phyloP scores from a whole-genome alignment of 2,888 invertebrate genomes.

The Acleris sparsana region DNA sequence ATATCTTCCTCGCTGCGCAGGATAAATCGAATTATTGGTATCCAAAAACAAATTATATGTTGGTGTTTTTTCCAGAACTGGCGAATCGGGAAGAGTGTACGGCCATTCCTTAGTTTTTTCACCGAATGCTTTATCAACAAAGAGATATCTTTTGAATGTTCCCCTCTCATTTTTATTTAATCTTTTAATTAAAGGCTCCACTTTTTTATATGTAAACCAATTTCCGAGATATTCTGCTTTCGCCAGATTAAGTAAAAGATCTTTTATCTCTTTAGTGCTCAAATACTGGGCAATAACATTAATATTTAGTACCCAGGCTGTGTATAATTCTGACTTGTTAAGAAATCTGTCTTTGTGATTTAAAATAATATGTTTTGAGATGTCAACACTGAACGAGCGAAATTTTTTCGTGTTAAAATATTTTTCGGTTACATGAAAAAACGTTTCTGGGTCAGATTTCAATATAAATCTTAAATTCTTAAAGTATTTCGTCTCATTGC shows the following conservation, averaged over 20 bases:
- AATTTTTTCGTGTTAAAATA: slow-evolving; percentile 10
- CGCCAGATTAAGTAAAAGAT: slow-evolving; percentile 20
- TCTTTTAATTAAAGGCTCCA: slow-evolving; percentile 25
- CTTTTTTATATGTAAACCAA: slow-evolving; percentile 24
- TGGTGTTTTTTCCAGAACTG: slow-evolving; percentile 4
- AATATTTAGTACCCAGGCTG: slow-evolving; percentile 20
- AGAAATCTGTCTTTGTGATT: slow-evolving; percentile 20
- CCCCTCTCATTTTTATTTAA: slow-evolving; percentile 16
- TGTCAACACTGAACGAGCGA: background rate
- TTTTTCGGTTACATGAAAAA: slow-evolving; percentile 17
- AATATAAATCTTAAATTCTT: slow-evolving; percentile 9
- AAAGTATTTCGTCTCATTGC: slow-evolving; percentile 9
- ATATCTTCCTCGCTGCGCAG: too few relatives aligned
- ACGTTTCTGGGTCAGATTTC: slow-evolving; percentile 19
- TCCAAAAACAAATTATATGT: slow-evolving; percentile 15
- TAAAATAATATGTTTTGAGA: slow-evolving; percentile 16
- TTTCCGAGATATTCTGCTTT: slow-evolving; percentile 11
- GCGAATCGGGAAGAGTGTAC: slow-evolving; percentile 14
- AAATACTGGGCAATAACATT: slow-evolving; percentile 12
- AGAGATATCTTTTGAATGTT: slow-evolving; percentile 13
- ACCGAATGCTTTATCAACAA: slow-evolving; percentile 16
- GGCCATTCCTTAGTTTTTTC: slow-evolving; percentile 26
- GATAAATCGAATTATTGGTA: background rate
- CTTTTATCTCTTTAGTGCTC: slow-evolving; percentile 15
- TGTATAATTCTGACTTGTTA: slow-evolving; percentile 22